phyloP scores from a whole-genome alignment of 2,888 invertebrate genomes.

The Trissolcus japonicus region DNA sequence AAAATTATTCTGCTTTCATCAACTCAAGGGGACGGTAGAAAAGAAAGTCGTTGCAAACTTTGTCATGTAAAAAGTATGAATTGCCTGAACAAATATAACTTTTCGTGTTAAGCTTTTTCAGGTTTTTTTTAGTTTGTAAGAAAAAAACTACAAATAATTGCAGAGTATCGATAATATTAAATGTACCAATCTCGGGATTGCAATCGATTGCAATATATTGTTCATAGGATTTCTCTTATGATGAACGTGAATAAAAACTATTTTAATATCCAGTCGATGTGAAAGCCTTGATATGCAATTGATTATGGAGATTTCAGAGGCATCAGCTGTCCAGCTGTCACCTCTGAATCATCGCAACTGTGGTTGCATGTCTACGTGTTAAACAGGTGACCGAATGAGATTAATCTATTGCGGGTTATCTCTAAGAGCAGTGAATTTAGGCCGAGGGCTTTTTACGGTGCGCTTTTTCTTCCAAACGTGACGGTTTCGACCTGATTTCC shows the following conservation, averaged over 20 bases:
- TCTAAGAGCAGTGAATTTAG: slow-evolving; percentile 25
- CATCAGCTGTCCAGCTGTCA: slow-evolving; percentile 48
- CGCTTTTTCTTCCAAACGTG: slow-evolving; percentile 12
- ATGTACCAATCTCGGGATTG: not conserved
- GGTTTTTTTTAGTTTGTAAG: too few relatives aligned
- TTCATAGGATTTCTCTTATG: not conserved
- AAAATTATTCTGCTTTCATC: too few relatives aligned
- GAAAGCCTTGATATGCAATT: slow-evolving; percentile 44
- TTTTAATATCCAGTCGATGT: slow-evolving; percentile 32
- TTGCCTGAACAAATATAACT: too few relatives aligned
- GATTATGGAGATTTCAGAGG: slow-evolving; percentile 42
- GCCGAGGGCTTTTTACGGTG: slow-evolving; percentile 21
- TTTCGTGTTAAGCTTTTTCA: too few relatives aligned
- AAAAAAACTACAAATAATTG: not conserved
- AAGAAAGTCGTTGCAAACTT: too few relatives aligned
- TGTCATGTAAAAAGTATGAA: too few relatives aligned
- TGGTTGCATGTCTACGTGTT: slow-evolving; percentile 39
- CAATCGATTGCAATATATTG: not conserved
- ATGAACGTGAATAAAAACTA: slow-evolving; percentile 16
- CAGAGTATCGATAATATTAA: not conserved
- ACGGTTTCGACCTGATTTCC: slow-evolving; percentile 25
- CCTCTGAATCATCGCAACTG: slow-evolving; percentile 31
- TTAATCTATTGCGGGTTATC: slow-evolving; percentile 44
- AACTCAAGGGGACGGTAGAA: too few relatives aligned
- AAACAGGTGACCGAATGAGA: slow-evolving; percentile 42